Evolutionary conservation across 2,797 vertebrate species (phyloP), one percentile per base, ranked within the genome.

Genomic region (Sebastes elongatus): DNA sequence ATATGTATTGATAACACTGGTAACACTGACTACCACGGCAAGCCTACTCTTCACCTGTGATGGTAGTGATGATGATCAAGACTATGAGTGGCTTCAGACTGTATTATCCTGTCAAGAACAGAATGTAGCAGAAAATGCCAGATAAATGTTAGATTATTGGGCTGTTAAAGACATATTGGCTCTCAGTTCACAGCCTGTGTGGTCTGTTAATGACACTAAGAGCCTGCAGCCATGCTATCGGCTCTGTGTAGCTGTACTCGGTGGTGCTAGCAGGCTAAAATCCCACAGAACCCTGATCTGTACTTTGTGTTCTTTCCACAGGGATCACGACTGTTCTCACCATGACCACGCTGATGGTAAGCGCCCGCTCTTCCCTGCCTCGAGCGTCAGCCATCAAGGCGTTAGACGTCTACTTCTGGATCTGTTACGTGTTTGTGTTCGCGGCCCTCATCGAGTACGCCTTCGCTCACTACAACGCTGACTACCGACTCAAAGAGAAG

Each of bases 291-390:
- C 2, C 18, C 25, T 20, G 7, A 79, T n/a, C 4, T 56, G 7
- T 63, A 16, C 10, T 59, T 20, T 65, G 28, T 56, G 9, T 46
- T 80, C 28, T 73, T 56, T 74, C 35, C 38, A 6, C 92, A 99
- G 99, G 99, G 52, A 99, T 99, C 92, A 99, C 99, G 2, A 99
- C 98, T 0, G 99, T 99, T 56, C 97, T 99, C 46, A 99, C 99
- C 25, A 99, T 99, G 99, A 99, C 99, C 20, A 99, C 99, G 0
- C 92, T 99, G 92, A 99, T 99, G 98, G 98, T 98, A 68, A 99
- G 98, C 1, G 99, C 98, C 35, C 96, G 98, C 35, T 98, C 98
- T 9, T 99, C 98, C 0, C 94, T 99, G 30, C 99, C 99, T 0
- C 95, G 99, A 73, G 99, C 98, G 0, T 99, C 99, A 0, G 98